Conservation (phyloP, 1,140 invertebrate genomes). For the Drosophila sproati region DNA sequence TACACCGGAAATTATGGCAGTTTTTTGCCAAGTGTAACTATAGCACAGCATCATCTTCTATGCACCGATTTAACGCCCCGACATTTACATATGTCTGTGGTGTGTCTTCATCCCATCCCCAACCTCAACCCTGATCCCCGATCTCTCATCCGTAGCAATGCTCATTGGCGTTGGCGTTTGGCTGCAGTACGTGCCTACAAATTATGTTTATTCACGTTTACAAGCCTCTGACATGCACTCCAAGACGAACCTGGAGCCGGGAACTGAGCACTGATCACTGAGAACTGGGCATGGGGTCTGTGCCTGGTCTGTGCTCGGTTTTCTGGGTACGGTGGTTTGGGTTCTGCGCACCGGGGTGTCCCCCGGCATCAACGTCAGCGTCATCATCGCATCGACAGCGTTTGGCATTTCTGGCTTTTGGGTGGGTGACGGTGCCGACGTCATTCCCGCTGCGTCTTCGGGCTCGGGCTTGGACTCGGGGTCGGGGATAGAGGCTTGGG, state of each 20-base stretch:
- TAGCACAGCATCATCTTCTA: conserved; percentile 45
- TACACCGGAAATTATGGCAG: neutral
- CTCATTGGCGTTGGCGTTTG: conserved; percentile 79
- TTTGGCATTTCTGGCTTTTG: conserved; percentile 51
- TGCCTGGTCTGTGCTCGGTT: neutral
- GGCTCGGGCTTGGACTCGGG: conserved; percentile 12
- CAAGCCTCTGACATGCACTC: conserved; percentile 81
- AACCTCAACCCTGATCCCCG: neutral
- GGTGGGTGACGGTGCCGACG: conserved; percentile 57
- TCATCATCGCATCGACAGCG: conserved; percentile 77
- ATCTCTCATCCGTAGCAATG: conserved; percentile 12
- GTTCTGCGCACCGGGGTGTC: conserved; percentile 72
- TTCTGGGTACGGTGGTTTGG: conserved; percentile 15
- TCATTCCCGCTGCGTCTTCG: conserved; percentile 63
- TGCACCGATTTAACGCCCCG: conserved; percentile 82
- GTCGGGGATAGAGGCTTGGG: conserved; percentile 4
- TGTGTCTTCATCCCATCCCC: conserved; percentile 21
- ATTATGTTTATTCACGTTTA: conserved; percentile 83
- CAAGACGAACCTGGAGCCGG: conserved; percentile 45
- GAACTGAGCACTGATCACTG: conserved; percentile 25
- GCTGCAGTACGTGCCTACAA: conserved; percentile 74
- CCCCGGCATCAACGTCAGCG: conserved; percentile 76
- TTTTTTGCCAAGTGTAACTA: conserved; percentile 23
- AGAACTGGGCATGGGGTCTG: conserved; percentile 29
- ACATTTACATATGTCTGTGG: conserved; percentile 76